Evolutionary conservation across 2,113 vertebrate genomes (phyloP).

Genomic region (Hystrix brachyura): DNA sequence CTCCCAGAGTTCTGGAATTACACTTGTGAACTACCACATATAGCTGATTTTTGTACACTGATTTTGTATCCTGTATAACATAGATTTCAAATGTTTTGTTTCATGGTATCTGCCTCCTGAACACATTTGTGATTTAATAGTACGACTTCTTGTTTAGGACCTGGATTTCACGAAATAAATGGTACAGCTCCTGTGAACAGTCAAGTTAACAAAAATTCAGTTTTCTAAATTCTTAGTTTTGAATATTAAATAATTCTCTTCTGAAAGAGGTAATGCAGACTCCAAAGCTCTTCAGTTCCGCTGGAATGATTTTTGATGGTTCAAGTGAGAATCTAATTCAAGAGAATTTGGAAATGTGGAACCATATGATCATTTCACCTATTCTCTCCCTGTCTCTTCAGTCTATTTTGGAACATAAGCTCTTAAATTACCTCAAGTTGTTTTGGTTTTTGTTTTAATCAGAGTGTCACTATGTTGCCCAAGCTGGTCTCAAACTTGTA

Average conservation of each 20-base stretch:
- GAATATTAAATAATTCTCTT: slow-evolving; percentile 42
- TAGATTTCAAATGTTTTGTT: slow-evolving; percentile 31
- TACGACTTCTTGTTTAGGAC: background rate
- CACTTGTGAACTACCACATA: background rate
- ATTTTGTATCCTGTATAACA: background rate
- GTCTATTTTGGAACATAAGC: background rate
- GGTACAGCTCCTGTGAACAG: background rate
- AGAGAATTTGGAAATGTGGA: slow-evolving; percentile 44
- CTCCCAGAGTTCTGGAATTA: background rate
- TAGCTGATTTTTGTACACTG: background rate
- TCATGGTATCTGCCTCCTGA: background rate
- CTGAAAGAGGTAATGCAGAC: background rate
- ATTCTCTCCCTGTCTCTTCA: background rate
- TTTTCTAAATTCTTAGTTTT: slow-evolving; percentile 54
- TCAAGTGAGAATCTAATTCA: slow-evolving; percentile 13
- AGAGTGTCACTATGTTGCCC: background rate
- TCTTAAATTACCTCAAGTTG: background rate
- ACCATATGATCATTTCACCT: background rate
- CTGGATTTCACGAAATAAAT: slow-evolving; percentile 43
- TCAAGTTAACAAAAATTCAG: background rate
- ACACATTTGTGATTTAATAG: slow-evolving; percentile 20
- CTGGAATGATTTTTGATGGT: background rate
- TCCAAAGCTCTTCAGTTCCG: slow-evolving; percentile 1
- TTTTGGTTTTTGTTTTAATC: background rate
- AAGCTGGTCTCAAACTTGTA: background rate